These are phyloP conservation scores for Cercocebus atys DNA, from an alignment of 2,113 vertebrate species.

Conservation along the genomic window DNA sequence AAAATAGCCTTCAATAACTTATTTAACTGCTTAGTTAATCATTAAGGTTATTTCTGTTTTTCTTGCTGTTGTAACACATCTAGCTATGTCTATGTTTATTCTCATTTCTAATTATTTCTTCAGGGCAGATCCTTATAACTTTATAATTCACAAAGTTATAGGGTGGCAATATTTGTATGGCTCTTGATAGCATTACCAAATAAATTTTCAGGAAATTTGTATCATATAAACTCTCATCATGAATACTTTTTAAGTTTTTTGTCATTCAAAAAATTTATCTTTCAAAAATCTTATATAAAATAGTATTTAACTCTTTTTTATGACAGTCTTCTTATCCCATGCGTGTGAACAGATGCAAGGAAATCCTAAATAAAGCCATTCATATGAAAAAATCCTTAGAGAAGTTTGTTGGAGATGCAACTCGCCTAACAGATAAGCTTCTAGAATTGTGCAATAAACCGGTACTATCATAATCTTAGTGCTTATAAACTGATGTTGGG, in stretches of 20 bases:
- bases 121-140: not conserved
- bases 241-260: slow-evolving; percentile 40
- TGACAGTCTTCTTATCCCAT: slow-evolving; percentile 95
- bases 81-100: not conserved
- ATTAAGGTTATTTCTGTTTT: slow-evolving; percentile 24
- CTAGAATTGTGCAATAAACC: slow-evolving; percentile 97
- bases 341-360: slow-evolving; percentile 96
- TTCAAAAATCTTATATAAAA: slow-evolving; percentile 10
- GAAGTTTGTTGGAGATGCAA: slow-evolving; percentile 96
- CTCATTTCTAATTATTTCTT: slow-evolving; percentile 30
- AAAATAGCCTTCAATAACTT: not conserved
- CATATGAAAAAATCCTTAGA: slow-evolving; percentile 92
- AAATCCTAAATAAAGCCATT: slow-evolving; percentile 94
- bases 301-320: slow-evolving; percentile 35
- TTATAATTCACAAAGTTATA: not conserved
- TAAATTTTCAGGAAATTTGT: slow-evolving; percentile 17
- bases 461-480: slow-evolving; percentile 82
- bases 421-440: slow-evolving; percentile 95
- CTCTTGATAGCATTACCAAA: not conserved
- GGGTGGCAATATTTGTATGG: not conserved
- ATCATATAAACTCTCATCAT: not conserved
- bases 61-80: not conserved
- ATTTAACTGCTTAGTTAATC: not conserved
- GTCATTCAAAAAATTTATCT: not conserved
- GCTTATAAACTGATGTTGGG: not conserved